Conservation (phyloP, 2,888 invertebrate species). For the Ceriagrion tenellum region DNA sequence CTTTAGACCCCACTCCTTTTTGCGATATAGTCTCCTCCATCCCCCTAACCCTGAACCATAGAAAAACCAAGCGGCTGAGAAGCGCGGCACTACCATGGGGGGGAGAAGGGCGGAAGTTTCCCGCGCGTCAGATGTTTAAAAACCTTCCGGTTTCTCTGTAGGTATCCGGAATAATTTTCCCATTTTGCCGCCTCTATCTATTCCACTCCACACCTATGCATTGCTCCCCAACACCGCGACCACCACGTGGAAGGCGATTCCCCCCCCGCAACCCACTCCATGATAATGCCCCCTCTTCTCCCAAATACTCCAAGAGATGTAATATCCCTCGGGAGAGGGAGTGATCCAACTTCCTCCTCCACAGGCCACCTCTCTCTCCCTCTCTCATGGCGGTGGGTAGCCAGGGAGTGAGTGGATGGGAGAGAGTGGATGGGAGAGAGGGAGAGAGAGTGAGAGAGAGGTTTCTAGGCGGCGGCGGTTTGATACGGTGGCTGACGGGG, state of each 20-base stretch:
- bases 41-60: background rate
- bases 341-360: background rate
- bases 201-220: conserved; percentile 57
- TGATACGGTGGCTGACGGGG: background rate
- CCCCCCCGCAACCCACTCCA: background rate
- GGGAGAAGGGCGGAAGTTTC: background rate
- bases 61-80: background rate
- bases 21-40: background rate
- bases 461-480: background rate
- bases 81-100: background rate
- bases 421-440: too few species aligned
- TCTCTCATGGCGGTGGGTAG: background rate
- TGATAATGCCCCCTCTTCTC: background rate
- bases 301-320: background rate
- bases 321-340: background rate
- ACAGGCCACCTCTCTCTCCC: background rate
- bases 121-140: conserved; percentile 52
- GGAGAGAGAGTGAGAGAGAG: background rate
- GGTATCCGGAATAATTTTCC: conserved; percentile 45
- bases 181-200: conserved; percentile 27
- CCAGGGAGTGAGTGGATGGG: background rate
- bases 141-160: background rate
- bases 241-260: background rate
- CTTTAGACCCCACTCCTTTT: background rate
- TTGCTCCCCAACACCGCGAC: background rate